Conservation (phyloP, 92 coral and sea anemone species). For the Epizoanthus fatuus region DNA sequence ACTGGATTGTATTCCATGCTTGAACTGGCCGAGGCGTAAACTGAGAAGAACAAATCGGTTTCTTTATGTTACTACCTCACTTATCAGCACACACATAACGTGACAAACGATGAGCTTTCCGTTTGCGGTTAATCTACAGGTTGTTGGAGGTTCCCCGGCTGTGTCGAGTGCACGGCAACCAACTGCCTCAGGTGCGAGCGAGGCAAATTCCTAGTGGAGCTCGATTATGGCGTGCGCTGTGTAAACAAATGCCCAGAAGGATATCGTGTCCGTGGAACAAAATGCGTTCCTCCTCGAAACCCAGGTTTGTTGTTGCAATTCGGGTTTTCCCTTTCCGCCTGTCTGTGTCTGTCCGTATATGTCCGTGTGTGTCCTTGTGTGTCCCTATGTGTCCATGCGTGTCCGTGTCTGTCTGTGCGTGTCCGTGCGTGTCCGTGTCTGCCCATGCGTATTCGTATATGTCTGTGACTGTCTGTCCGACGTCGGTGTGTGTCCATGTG, state of each 20-base stretch:
- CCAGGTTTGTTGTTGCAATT: slow-evolving; percentile 1
- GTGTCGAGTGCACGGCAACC: neutral
- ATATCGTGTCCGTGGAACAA: neutral
- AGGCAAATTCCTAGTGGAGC: neutral
- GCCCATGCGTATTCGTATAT: neutral
- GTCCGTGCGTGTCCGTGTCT: neutral
- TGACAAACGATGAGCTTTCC: too few species aligned
- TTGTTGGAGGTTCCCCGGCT: slow-evolving; percentile 4
- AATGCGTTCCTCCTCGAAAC: neutral
- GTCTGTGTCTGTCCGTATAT: neutral
- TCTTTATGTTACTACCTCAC: too few species aligned
- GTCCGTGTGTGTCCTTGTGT: neutral
- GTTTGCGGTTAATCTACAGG: too few species aligned
- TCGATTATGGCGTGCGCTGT: slow-evolving; percentile 26
- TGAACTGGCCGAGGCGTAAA: too few species aligned
- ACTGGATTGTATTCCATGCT: too few species aligned
- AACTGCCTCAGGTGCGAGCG: neutral
- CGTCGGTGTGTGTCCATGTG: neutral
- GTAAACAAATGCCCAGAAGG: slow-evolving; percentile 8
- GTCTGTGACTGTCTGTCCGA: neutral
- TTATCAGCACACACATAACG: too few species aligned
- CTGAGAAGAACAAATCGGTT: too few species aligned
- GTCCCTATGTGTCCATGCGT: neutral
- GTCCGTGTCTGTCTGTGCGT: neutral
- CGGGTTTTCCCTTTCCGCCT: neutral